Evolutionary conservation across 2,797 vertebrate species (phyloP).

Genomic region (Xenopus petersii): DNA sequence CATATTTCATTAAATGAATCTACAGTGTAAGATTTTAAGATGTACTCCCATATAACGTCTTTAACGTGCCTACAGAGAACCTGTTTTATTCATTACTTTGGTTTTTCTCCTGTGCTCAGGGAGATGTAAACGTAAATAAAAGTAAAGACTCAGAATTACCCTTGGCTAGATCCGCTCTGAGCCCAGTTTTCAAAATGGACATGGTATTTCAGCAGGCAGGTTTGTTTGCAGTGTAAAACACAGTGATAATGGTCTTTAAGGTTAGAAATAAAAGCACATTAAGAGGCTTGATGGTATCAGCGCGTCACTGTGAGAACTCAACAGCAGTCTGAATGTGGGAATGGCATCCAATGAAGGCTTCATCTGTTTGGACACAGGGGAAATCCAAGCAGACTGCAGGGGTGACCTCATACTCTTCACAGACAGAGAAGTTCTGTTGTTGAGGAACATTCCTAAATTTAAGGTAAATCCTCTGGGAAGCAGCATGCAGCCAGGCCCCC

Average conservation of each 20-base stretch:
- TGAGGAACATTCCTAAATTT: slow-evolving; percentile 59
- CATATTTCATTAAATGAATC: too few relatives aligned
- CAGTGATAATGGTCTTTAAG: neutral
- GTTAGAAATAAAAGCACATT: slow-evolving; percentile 35
- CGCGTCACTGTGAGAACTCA: slow-evolving; percentile 42
- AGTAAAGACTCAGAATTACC: too few relatives aligned
- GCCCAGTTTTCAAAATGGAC: too few relatives aligned
- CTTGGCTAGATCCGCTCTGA: too few relatives aligned
- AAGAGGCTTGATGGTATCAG: slow-evolving; percentile 41
- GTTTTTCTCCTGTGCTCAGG: too few relatives aligned
- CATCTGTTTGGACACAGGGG: slow-evolving; percentile 54
- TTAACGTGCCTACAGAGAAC: too few relatives aligned
- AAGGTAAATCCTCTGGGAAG: slow-evolving; percentile 60
- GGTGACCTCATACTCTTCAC: slow-evolving; percentile 55
- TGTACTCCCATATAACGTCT: too few relatives aligned
- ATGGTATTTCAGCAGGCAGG: too few relatives aligned
- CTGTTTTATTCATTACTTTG: too few relatives aligned
- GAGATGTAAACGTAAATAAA: too few relatives aligned
- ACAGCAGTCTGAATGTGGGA: slow-evolving; percentile 27
- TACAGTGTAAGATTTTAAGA: too few relatives aligned
- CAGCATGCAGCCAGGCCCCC: slow-evolving; percentile 59
- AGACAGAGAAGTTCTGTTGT: slow-evolving; percentile 69
- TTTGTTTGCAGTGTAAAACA: slow-evolving; percentile 22
- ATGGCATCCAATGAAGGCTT: slow-evolving; percentile 44
- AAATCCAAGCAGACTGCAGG: slow-evolving; percentile 58